Conservation (phyloP, 2,797 vertebrate species). For the Diglossa cyanea region DNA sequence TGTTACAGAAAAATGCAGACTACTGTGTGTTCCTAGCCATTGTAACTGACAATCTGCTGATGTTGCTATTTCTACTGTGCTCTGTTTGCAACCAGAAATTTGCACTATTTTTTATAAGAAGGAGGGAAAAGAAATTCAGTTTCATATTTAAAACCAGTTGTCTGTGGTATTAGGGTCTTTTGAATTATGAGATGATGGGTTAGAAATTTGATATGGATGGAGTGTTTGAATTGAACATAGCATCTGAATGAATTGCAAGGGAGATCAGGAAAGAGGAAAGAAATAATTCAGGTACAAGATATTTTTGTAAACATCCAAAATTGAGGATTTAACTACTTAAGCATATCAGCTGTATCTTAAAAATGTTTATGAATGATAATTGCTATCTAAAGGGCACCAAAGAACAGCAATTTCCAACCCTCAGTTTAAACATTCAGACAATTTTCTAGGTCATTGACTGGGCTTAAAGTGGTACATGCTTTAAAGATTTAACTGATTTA, state of each 20-base stretch:
- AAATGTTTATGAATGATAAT: not conserved
- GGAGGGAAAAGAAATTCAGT: not conserved
- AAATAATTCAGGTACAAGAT: not conserved
- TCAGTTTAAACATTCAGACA: slow-evolving; percentile 26
- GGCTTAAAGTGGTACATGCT: slow-evolving; percentile 49
- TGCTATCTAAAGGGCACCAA: not conserved
- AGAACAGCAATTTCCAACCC: not conserved
- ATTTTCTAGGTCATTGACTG: slow-evolving; percentile 60
- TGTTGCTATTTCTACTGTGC: slow-evolving; percentile 1
- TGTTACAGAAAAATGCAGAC: not conserved
- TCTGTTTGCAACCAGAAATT: slow-evolving; percentile 26
- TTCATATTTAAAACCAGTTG: not conserved
- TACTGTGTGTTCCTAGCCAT: slow-evolving; percentile 4
- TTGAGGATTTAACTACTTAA: not conserved
- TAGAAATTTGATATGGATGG: not conserved
- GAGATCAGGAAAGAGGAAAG: not conserved
- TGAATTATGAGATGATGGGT: not conserved
- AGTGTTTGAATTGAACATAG: not conserved
- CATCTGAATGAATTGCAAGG: not conserved
- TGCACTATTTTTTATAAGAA: not conserved
- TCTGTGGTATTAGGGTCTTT: not conserved
- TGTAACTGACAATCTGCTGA: slow-evolving; percentile 42
- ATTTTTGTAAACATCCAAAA: not conserved
- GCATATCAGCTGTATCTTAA: not conserved
- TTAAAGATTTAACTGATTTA: slow-evolving; percentile 66